Evolutionary conservation across 2,888 invertebrate species (phyloP), one percentile per base, ranked within the genome.

Genomic region (Strigamia crassipes): DNA sequence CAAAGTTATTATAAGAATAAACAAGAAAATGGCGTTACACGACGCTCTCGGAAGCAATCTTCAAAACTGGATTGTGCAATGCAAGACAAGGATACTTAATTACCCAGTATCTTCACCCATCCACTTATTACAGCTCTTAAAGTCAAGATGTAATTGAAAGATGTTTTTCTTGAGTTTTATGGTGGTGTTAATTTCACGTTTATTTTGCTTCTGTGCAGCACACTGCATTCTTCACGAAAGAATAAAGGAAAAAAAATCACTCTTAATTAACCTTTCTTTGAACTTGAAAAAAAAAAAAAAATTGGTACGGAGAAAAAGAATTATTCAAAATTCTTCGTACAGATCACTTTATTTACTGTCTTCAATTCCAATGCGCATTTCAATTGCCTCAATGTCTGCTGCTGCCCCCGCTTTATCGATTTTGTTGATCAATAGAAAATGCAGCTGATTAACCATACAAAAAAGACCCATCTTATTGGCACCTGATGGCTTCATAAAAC

Each of bases 331-430:
- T 66, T 66, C n/a, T 51, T 51, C n/a, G n/a, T 66, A 6, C 5
- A 21, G 61, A 66, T 66, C 31, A 6, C 31, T 66, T 66, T 66
- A 27, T 23, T 31, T 15, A 23, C 31, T 27, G n/a, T 66, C 66
- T 27, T 66, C 9, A 31, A 27, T 23, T 66, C 31, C 27, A 66
- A 31, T 66, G 66, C 66, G 66, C 66, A 66, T 66, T 66, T 66
- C 66, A 66, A 66, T 66, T 66, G 66, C 66, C 31, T 66, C 66
- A 66, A 66, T 66, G 66, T 23, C 66, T 66, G n/a, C 51, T n/a
- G 51, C n/a, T 51, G 21, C 18, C 15, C 51, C 51, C 15, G 6
- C 18, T 66, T 27, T 27, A 66, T 66, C 66, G 66, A 66, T 66
- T 66, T 66, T 23, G 66, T 27, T 66, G 9, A 66, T 66, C 66